Evolutionary conservation across 1,140 invertebrate species (phyloP).

Genomic region (Oreohelix idahoensis): DNA sequence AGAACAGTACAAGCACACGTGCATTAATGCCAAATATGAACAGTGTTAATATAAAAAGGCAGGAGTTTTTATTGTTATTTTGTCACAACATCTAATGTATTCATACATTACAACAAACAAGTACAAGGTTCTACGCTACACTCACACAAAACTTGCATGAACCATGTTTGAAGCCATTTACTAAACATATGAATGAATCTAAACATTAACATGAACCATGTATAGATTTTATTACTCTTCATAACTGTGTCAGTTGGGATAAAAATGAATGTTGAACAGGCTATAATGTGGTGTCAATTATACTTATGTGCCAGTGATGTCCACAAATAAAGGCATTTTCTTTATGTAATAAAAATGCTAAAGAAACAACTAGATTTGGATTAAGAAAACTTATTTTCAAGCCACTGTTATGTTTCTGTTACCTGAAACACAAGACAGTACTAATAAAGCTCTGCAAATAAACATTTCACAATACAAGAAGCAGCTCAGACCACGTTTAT

Average conservation of each 20-base stretch:
- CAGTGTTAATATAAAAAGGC: neutral
- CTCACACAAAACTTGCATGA: neutral
- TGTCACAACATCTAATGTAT: neutral
- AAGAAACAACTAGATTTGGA: too few relatives aligned
- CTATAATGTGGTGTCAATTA: too few relatives aligned
- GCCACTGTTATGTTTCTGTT: too few relatives aligned
- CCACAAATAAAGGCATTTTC: too few relatives aligned
- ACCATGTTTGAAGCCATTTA: neutral
- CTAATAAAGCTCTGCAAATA: too few relatives aligned
- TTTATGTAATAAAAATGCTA: too few relatives aligned
- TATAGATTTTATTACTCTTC: neutral
- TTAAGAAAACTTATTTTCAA: too few relatives aligned
- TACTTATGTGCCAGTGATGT: too few relatives aligned
- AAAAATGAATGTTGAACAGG: too few relatives aligned
- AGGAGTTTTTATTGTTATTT: neutral
- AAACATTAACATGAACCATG: neutral
- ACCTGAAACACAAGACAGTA: too few relatives aligned
- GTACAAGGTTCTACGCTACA: neutral
- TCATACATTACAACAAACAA: neutral
- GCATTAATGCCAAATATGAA: neutral
- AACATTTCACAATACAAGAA: too few relatives aligned
- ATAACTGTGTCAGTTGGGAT: neutral
- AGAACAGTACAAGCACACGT: neutral
- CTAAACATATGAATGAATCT: neutral
- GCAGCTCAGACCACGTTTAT: too few relatives aligned